phyloP scores from a whole-genome alignment of 2,888 invertebrate genomes.

The Choreutis nemorana region DNA sequence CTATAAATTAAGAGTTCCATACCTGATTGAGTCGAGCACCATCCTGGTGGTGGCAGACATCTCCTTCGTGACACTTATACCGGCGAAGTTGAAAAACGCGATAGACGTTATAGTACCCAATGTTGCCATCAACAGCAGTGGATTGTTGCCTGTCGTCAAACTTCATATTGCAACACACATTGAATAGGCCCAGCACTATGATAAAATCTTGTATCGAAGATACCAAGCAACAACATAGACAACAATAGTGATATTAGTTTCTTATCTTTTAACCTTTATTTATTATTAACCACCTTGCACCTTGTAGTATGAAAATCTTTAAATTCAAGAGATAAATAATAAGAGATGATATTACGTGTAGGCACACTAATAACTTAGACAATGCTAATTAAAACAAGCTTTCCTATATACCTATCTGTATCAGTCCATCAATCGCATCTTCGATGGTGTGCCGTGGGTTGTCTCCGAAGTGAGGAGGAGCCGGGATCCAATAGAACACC shows the following conservation, averaged over 20 bases:
- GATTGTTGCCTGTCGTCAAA: conserved; percentile 52
- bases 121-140: conserved; percentile 39
- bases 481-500: conserved; percentile 79
- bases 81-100: conserved; percentile 93
- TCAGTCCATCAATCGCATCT: conserved; percentile 84
- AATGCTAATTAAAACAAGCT: too few species aligned
- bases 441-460: conserved; percentile 81
- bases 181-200: too few species aligned
- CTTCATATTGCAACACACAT: conserved; percentile 1
- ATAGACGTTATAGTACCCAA: conserved; percentile 84
- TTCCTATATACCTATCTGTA: conserved; percentile 73
- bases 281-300: not conserved
- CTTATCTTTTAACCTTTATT: too few species aligned
- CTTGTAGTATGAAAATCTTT: too few species aligned
- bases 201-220: too few species aligned
- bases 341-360: too few species aligned
- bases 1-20: too few species aligned
- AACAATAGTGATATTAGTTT: not conserved
- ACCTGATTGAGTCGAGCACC: conserved; percentile 84
- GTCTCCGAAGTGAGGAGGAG: conserved; percentile 77
- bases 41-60: conserved; percentile 91
- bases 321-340: too few species aligned
- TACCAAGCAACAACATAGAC: too few species aligned
- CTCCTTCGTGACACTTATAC: conserved; percentile 92
- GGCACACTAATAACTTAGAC: too few species aligned